Percentiles rank a stretch among this genome's conserved stretches.
phyloP scores from a whole-genome alignment of 2,797 vertebrate species.

The Pseudomugil tenellus region DNA sequence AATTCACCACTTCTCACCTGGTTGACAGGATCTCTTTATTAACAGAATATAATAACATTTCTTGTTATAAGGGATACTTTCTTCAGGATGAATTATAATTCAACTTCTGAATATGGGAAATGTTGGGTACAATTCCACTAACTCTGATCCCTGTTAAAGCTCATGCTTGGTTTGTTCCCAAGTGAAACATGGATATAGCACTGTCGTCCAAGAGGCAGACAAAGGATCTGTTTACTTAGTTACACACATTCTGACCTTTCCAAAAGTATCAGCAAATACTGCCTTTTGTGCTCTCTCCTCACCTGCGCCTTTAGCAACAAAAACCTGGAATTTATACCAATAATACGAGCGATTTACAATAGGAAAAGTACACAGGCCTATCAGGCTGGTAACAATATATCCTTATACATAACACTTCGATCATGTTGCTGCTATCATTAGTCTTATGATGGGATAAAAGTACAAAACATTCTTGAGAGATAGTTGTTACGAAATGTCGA shows the following conservation, averaged over 20 bases:
- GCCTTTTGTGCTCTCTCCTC: background rate
- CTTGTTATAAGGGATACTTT: background rate
- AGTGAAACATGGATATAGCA: conserved; percentile 2
- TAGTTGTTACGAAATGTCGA: conserved; percentile 9
- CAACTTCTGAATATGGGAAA: background rate
- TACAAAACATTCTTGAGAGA: conserved; percentile 4
- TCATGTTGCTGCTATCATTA: conserved; percentile 8
- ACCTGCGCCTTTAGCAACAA: conserved; percentile 7
- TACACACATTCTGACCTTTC: background rate
- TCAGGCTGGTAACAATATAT: conserved; percentile 5
- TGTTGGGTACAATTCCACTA: background rate
- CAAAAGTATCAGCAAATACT: background rate
- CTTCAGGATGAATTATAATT: conserved; percentile 14
- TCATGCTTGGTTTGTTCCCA: conserved; percentile 7
- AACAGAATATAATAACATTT: background rate
- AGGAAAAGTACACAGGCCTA: background rate
- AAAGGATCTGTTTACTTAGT: conserved; percentile 8
- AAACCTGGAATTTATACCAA: conserved; percentile 17
- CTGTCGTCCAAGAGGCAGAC: background rate
- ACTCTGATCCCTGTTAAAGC: background rate
- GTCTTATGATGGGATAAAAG: background rate
- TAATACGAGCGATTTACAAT: background rate
- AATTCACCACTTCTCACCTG: background rate
- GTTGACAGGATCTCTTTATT: background rate
- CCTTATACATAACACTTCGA: background rate